Conservation (phyloP, 2,888 invertebrate genomes). For the Eristalis tenax region DNA sequence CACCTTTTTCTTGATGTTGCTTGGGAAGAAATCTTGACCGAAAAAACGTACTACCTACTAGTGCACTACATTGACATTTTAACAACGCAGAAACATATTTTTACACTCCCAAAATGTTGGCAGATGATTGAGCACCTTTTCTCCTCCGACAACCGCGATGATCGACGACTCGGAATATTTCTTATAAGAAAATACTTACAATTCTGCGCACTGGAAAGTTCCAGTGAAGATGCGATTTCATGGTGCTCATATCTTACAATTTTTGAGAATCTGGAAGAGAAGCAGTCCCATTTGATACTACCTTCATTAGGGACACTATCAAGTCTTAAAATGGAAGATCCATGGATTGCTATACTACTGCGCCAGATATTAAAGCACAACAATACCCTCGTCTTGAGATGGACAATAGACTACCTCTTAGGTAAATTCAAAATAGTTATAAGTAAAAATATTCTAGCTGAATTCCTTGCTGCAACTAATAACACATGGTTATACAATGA, state of each 20-base stretch:
- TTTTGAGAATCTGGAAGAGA: conserved; percentile 78
- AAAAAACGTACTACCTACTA: conserved; percentile 2
- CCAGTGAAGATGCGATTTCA: conserved; percentile 26
- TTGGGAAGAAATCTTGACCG: conserved; percentile 20
- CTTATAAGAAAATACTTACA: conserved; percentile 74
- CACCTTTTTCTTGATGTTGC: conserved; percentile 5
- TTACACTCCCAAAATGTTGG: conserved; percentile 27
- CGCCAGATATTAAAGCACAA: conserved; percentile 75
- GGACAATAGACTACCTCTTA: conserved; percentile 76
- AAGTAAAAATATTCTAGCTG: conserved; percentile 65
- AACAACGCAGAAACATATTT: not conserved
- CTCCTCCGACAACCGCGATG: conserved; percentile 73
- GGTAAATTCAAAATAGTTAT: conserved; percentile 72
- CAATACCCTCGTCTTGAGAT: conserved; percentile 77
- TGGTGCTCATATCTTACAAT: conserved; percentile 76
- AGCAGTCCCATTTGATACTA: conserved; percentile 79
- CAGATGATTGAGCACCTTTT: conserved; percentile 73
- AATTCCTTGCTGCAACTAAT: conserved; percentile 77
- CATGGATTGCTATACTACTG: conserved; percentile 75
- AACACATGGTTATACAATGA: conserved; percentile 76
- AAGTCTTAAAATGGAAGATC: conserved; percentile 36
- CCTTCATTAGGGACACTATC: conserved; percentile 75
- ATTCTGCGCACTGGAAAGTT: not conserved
- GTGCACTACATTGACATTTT: conserved; percentile 33
- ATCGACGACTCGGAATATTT: conserved; percentile 76